A percentile compares a stretch with the other conserved stretches of the same genome.
phyloP scores from a whole-genome alignment of 2,888 invertebrate species.

The Yponomeuta evonymella region DNA sequence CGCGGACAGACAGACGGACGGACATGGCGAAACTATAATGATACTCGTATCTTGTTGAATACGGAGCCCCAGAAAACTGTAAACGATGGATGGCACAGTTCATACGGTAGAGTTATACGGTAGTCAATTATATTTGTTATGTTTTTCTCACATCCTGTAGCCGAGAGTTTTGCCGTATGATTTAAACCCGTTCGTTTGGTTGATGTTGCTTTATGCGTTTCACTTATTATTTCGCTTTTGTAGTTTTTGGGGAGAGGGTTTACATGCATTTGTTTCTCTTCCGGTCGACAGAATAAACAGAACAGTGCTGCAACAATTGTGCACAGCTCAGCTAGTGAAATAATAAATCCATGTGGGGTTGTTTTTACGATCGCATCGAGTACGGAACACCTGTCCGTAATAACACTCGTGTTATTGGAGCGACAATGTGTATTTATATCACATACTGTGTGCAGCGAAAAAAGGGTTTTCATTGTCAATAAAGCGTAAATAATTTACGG shows the following conservation, averaged over 20 bases:
- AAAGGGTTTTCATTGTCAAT: background rate
- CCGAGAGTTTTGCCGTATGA: background rate
- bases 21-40: too few relatives aligned
- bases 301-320: constrained; percentile 37
- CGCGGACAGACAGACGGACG: too few relatives aligned
- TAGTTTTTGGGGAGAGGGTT: constrained; percentile 19
- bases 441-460: background rate
- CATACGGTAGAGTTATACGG: too few relatives aligned
- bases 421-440: constrained; percentile 24
- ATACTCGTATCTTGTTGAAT: too few relatives aligned
- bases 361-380: constrained; percentile 60
- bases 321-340: constrained; percentile 36
- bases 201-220: background rate
- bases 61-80: too few relatives aligned
- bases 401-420: constrained; percentile 29
- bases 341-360: constrained; percentile 58
- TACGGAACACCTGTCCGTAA: constrained; percentile 54
- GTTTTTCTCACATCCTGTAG: background rate
- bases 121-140: background rate
- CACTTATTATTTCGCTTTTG: constrained; percentile 19
- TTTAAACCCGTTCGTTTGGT: background rate
- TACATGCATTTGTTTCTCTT: constrained; percentile 3
- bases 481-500: background rate
- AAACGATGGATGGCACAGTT: too few relatives aligned
- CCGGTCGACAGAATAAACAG: constrained; percentile 8